phyloP scores from a whole-genome alignment of 1,140 invertebrate genomes.

The Drosophila tristis region DNA sequence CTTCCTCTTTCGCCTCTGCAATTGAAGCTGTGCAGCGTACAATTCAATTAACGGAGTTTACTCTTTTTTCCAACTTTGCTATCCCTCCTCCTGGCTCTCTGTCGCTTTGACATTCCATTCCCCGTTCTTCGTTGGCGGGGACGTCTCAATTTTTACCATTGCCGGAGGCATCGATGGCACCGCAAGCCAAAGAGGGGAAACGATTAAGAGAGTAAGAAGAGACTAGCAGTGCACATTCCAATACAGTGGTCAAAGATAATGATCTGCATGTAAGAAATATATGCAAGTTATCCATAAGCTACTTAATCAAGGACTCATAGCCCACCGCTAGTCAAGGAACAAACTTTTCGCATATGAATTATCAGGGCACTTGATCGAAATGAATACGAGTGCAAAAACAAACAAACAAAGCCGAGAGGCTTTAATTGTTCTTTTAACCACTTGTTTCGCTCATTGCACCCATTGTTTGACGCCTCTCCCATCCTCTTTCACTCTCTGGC shows the following conservation, averaged over 20 bases:
- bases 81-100: neutral
- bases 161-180: constrained; percentile 14
- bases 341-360: constrained; percentile 14
- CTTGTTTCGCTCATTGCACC: constrained; percentile 61
- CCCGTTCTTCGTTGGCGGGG: constrained; percentile 61
- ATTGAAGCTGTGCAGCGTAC: constrained; percentile 72
- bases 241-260: no score
- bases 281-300: no score
- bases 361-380: constrained; percentile 11
- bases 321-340: neutral
- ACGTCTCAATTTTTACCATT: constrained; percentile 74
- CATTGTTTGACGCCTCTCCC: constrained; percentile 56
- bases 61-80: constrained; percentile 26
- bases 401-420: constrained; percentile 32
- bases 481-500: constrained; percentile 2
- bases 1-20: constrained; percentile 25
- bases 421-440: constrained; percentile 60
- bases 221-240: neutral
- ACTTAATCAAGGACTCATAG: no score
- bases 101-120: constrained; percentile 27
- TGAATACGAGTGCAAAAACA: constrained; percentile 4
- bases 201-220: constrained; percentile 24
- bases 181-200: constrained; percentile 52
- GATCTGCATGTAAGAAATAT: no score
- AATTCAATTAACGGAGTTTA: constrained; percentile 78